Base-by-base conservation (phyloP, 2,113 vertebrate species). In the Ranitomeya imitator region DNA sequence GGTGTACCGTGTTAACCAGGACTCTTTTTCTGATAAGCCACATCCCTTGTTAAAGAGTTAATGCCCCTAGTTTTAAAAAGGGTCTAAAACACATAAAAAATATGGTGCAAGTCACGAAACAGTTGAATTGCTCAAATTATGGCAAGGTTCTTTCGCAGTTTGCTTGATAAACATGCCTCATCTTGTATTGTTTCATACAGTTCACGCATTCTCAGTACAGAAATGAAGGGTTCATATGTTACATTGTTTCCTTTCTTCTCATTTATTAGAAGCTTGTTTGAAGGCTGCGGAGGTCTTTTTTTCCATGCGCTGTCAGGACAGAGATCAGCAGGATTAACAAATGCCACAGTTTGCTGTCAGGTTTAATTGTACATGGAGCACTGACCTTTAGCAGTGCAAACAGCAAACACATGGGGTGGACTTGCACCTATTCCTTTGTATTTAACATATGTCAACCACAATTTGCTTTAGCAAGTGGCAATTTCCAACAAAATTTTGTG, bases 261-360 rank as follows among this genome's bases (percentile, higher is more conserved):
- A 65, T 19, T 10, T 19, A 61, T 37, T 19, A 71, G 54, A 54
- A 69, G 37, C 11, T 45, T 78, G 51, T 87, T 71, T 81, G 78
- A 57, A 55, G 86, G 19, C 26, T 59, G 23, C 15, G 11, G 31
- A 60, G 61, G 7, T 77, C 59, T 60, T 51, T 45, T 86, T 88
- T 88, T 54, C 79, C 86, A 88, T 88, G 86, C 79, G 18, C 51
- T 15, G 45, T 51, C 69, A 61, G 79, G 55, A 82, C 55, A 13
- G 85, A 57, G 79, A 88, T 88, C 65, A 88, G 69, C 54, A 52
- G 86, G 79, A 88, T 88, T 88, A 88, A 61, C 86, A 88, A 83
- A 88, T 88, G 79, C 69, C 86, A 88, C 86, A 88, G 79, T 83
- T 73, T 88, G 86, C 79, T 83, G 86, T 88, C 86, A 83, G 67